Conservation (phyloP, 2,113 vertebrate genomes). For the Rynchops niger region DNA sequence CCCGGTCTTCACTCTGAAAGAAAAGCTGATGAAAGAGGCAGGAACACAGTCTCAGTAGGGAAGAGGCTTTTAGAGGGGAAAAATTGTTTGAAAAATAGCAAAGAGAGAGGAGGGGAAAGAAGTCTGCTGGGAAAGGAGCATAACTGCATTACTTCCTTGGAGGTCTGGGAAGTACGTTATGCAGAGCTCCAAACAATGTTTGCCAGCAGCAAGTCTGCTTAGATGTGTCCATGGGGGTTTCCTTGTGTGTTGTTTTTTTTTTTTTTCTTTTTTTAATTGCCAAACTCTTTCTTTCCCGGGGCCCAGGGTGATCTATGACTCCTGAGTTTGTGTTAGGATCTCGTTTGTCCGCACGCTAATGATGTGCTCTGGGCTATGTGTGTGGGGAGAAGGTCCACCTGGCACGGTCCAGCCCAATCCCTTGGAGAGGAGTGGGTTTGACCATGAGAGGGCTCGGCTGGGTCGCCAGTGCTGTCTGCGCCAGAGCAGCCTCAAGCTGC, state of each 20-base stretch:
- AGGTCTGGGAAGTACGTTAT: constrained; percentile 66
- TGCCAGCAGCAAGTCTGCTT: constrained; percentile 57
- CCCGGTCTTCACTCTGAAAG: background rate
- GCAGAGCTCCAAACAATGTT: constrained; percentile 57
- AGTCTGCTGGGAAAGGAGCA: constrained; percentile 50
- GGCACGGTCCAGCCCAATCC: background rate
- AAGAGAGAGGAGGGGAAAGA: constrained; percentile 33
- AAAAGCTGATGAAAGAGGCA: constrained; percentile 38
- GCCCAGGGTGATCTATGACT: constrained; percentile 16
- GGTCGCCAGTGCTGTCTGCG: background rate
- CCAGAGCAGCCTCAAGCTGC: background rate
- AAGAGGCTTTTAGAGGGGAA: constrained; percentile 41
- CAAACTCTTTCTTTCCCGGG: background rate
- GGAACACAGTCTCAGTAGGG: constrained; percentile 31
- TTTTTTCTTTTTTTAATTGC: background rate
- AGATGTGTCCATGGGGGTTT: constrained; percentile 58
- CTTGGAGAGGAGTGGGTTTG: background rate
- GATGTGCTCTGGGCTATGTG: background rate
- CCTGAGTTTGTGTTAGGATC: background rate
- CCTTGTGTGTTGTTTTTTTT: background rate
- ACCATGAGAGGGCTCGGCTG: background rate
- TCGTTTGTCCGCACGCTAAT: background rate
- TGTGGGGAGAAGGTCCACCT: background rate
- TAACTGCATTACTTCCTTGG: constrained; percentile 52
- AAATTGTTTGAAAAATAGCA: constrained; percentile 55